phyloP scores from a whole-genome alignment of 2,888 invertebrate genomes.

The Sminthurides aquaticus region DNA sequence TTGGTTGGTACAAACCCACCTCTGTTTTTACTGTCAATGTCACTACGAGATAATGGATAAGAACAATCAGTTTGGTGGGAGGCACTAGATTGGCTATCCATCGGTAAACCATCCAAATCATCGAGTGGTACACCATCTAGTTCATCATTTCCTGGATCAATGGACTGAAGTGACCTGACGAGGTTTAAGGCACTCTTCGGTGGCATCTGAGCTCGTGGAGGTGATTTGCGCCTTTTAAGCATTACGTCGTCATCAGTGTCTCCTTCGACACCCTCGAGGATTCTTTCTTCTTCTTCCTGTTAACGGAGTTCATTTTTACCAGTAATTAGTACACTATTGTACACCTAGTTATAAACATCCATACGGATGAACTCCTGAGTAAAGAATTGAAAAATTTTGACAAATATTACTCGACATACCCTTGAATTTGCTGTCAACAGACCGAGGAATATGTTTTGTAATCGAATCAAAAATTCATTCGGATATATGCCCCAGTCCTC shows the following conservation, averaged over 20 bases:
- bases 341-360: too few species aligned
- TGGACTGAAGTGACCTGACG: conserved; percentile 35
- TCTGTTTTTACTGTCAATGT: conserved; percentile 47
- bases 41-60: background rate
- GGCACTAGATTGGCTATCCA: conserved; percentile 46
- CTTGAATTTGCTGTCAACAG: conserved; percentile 47
- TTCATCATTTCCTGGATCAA: conserved; percentile 50
- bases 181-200: conserved; percentile 39
- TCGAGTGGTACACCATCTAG: conserved; percentile 61
- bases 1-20: conserved; percentile 81
- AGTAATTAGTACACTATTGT: background rate
- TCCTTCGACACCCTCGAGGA: conserved; percentile 39
- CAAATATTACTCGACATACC: conserved; percentile 20
- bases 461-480: conserved; percentile 74
- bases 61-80: background rate
- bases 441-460: conserved; percentile 88
- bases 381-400: too few species aligned
- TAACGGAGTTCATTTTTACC: background rate
- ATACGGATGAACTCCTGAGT: background rate
- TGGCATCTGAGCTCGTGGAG: conserved; percentile 39
- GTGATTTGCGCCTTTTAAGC: conserved; percentile 31
- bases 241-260: conserved; percentile 47
- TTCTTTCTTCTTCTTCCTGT: conserved; percentile 35
- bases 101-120: conserved; percentile 58
- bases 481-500: conserved; percentile 97